Evolutionary conservation across 2,888 invertebrate species (phyloP).

Genomic region (Tenthredo mesomela): DNA sequence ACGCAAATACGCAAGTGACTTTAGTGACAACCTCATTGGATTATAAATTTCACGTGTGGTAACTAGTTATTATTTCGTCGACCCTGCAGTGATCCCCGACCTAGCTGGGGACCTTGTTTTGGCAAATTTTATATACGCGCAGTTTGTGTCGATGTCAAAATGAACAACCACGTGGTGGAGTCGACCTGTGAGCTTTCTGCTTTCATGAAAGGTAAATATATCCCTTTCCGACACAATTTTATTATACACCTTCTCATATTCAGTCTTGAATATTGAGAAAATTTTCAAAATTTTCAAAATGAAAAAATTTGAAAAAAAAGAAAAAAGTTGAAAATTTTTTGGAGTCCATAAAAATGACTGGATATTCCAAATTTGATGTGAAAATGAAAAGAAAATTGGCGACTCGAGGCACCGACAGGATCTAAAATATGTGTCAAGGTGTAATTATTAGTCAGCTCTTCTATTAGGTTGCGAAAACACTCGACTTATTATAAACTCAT

Average conservation of each 20-base stretch:
- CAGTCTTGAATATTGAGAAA: too few species aligned
- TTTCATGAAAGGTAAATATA: conserved; percentile 71
- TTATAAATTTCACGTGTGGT: conserved; percentile 34
- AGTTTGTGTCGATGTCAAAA: conserved; percentile 55
- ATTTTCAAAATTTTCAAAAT: too few species aligned
- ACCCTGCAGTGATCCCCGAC: background rate
- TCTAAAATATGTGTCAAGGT: conserved; percentile 14
- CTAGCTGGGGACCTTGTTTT: background rate
- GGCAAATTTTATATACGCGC: background rate
- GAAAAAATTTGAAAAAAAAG: too few species aligned
- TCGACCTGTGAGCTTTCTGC: conserved; percentile 69
- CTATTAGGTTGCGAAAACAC: conserved; percentile 19
- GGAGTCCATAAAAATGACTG: background rate
- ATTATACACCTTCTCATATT: background rate
- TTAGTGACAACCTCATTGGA: conserved; percentile 23
- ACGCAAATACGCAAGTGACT: conserved; percentile 15
- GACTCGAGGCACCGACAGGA: background rate
- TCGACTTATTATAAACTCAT: conserved; percentile 27
- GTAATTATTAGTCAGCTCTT: background rate
- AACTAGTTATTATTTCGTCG: background rate
- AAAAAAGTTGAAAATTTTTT: too few species aligned
- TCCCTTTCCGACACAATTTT: background rate
- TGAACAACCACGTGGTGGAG: conserved; percentile 73
- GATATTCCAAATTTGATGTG: background rate
- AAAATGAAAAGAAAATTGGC: background rate